Percentiles rank a stretch among this genome's conserved stretches.
phyloP scores from a whole-genome alignment of 2,113 vertebrate species.

The Hydrolagus affinis region DNA sequence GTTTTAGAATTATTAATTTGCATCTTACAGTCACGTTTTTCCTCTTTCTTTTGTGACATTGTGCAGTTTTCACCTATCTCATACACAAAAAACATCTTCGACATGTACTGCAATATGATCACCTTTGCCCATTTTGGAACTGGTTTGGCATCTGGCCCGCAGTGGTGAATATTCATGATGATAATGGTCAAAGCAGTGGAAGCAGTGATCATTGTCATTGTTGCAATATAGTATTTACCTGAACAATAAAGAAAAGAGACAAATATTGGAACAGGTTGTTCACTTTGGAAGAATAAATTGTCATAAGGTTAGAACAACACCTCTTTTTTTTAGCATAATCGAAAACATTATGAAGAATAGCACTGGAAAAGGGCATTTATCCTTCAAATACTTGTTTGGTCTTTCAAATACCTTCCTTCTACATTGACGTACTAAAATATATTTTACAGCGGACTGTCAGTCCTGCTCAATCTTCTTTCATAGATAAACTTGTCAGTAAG shows the following conservation, averaged over 20 bases:
- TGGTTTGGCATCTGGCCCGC: conserved; percentile 85
- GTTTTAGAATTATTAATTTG: conserved; percentile 41
- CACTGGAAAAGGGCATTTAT: background rate
- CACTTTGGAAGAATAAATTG: conserved; percentile 30
- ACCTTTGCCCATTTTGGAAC: conserved; percentile 92
- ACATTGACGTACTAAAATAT: too few species aligned
- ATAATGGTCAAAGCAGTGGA: conserved; percentile 93
- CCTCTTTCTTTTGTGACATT: conserved; percentile 46
- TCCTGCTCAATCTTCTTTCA: too few species aligned
- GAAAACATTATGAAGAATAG: background rate
- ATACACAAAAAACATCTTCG: conserved; percentile 86
- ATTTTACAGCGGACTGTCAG: too few species aligned
- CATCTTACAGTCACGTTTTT: conserved; percentile 42
- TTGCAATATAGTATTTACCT: conserved; percentile 98
- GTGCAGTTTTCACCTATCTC: conserved; percentile 92
- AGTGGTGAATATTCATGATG: conserved; percentile 97
- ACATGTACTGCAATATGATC: conserved; percentile 90
- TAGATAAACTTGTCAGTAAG: too few species aligned
- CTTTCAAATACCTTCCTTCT: too few species aligned
- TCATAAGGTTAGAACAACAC: conserved; percentile 9
- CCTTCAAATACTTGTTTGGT: background rate
- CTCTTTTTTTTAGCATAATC: too few species aligned
- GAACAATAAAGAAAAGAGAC: background rate
- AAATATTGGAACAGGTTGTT: background rate
- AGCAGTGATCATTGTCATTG: conserved; percentile 97